Evolutionary conservation across 2,797 vertebrate species (phyloP).

Genomic region (Sparus aurata): DNA sequence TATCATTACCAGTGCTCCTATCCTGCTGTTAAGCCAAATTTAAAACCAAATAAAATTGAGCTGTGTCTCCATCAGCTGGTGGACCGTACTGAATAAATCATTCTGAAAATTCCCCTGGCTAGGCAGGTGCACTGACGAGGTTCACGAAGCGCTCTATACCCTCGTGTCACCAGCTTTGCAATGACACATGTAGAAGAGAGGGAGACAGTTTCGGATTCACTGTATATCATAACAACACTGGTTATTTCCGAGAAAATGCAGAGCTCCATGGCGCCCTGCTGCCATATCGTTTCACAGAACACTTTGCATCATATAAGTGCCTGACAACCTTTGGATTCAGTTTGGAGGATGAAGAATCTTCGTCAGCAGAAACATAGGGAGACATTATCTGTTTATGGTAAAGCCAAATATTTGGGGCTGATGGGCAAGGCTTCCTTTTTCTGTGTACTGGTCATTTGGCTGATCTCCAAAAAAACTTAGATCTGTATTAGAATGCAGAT

Average conservation of each 20-base stretch:
- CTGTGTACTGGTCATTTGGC: no score
- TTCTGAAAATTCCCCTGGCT: slow-evolving; percentile 19
- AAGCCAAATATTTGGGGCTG: no score
- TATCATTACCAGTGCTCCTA: not conserved
- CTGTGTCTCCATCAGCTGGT: slow-evolving; percentile 16
- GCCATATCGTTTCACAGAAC: not conserved
- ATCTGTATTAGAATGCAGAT: no score
- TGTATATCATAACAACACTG: not conserved
- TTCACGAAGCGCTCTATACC: slow-evolving; percentile 13
- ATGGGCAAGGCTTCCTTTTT: no score
- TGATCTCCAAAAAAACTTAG: no score
- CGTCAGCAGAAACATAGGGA: not conserved
- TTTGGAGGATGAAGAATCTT: not conserved
- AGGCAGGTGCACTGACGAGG: not conserved
- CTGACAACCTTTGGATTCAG: not conserved
- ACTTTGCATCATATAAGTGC: not conserved
- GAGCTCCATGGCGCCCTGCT: not conserved
- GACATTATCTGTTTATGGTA: not conserved
- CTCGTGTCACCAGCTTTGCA: slow-evolving; percentile 24
- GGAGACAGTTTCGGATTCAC: slow-evolving; percentile 10
- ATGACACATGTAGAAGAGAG: slow-evolving; percentile 1
- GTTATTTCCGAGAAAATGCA: not conserved
- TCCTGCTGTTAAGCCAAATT: slow-evolving; percentile 1
- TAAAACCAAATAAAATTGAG: slow-evolving; percentile 18
- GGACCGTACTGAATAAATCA: slow-evolving; percentile 32